Percentiles rank a stretch among this genome's conserved stretches.
phyloP scores from a whole-genome alignment of 1,140 invertebrate species.

The Drosophila burlai region DNA sequence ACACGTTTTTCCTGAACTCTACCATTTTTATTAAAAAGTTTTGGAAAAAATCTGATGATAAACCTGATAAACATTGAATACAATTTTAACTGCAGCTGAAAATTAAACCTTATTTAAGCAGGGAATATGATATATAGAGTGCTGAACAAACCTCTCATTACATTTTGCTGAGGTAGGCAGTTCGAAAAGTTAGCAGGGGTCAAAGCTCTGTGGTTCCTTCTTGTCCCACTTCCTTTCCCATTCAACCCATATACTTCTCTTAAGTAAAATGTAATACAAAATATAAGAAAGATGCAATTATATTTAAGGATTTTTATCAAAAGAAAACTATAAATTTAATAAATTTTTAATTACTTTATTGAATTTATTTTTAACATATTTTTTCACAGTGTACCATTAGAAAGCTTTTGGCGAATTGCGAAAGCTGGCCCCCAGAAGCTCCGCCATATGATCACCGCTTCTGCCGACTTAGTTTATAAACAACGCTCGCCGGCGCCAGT shows the following conservation, averaged over 20 bases:
- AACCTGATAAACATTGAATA: neutral
- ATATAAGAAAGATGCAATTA: neutral
- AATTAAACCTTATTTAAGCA: too few relatives aligned
- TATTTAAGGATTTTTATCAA: neutral
- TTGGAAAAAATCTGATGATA: neutral
- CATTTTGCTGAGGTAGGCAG: neutral
- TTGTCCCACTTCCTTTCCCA: too few relatives aligned
- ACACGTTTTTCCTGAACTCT: too few relatives aligned
- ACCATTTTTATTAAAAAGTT: neutral
- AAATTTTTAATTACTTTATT: too few relatives aligned
- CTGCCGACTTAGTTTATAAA: constrained; percentile 66
- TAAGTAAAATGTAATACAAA: neutral
- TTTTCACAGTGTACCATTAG: neutral
- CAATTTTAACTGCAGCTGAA: neutral
- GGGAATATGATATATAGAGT: neutral
- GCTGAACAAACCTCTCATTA: neutral
- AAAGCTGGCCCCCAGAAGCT: constrained; percentile 47
- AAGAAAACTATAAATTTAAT: neutral
- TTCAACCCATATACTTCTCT: neutral
- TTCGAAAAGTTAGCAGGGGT: neutral
- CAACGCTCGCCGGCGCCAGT: constrained; percentile 58
- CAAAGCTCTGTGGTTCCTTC: constrained; percentile 8
- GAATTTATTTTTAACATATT: neutral
- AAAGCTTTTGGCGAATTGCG: constrained; percentile 38
- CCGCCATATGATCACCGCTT: constrained; percentile 56